Evolutionary conservation across 1,140 invertebrate species (phyloP), one percentile per base, ranked within the genome.

Genomic region (Nebria ingens): DNA sequence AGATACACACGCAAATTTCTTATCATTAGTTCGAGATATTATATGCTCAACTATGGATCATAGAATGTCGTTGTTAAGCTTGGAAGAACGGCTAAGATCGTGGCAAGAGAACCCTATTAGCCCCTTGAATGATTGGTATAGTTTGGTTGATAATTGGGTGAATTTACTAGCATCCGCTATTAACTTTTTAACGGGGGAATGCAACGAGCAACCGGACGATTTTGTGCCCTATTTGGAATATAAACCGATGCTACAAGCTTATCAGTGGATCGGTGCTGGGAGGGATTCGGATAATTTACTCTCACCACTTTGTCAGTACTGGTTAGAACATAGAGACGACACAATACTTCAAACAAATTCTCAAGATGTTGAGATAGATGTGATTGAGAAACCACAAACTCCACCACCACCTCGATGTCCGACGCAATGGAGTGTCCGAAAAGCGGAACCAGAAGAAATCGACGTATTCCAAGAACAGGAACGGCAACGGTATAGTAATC

Each of bases 241-340:
- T 67, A 93, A 96, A 69, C 82, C 76, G 49, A 67, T 74, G 56
- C 64, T 79, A 56, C 71, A 83, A 66, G 78, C 84, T 54, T 97
- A 93, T 72, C 89, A 93, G 61, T 97, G 93, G 93, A 97, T 96
- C 54, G 86, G 84, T 0, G 89, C 89, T n/a, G 92, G 93, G 0
- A 77, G 93, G 21, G 93, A 97, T 68, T 86, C 87, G 1, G 93
- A 97, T 74, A 79, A 82, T 11, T 79, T 89, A 23, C 71, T 97
- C 2, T 70, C 78, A 2, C 73, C 82, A 3, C 69, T 96, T 17
- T 93, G 86, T 65, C 77, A 82, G 51, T 79, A 81, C 58, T 93
- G 90, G 89, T 62, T 89, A 55, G 75, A 83, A 45, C 77, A 79
- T 53, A 76, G 77, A 59, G 40, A 45, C 17, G 40, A 45, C 17